Evolutionary conservation across 1,140 invertebrate genomes (phyloP).

Genomic region (Drosophila yakuba): DNA sequence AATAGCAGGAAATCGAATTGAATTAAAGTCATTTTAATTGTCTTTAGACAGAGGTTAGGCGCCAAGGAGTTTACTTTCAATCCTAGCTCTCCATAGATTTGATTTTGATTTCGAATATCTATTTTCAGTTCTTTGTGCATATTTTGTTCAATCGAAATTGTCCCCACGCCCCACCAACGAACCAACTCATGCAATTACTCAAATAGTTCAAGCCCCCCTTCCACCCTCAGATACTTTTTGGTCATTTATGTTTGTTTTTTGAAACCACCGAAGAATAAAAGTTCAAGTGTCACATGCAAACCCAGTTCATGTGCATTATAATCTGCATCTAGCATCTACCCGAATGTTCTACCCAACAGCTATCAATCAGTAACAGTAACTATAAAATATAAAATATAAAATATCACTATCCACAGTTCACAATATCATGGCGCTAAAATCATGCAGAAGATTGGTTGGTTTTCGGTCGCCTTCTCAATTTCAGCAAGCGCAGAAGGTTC

Average conservation of each 20-base stretch:
- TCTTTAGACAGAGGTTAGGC: conserved; percentile 43
- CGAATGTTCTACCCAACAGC: conserved; percentile 46
- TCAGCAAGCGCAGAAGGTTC: conserved; percentile 91
- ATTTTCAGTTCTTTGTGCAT: conserved; percentile 50
- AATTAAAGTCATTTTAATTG: conserved; percentile 35
- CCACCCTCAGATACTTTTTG: conserved; percentile 27
- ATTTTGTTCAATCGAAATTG: conserved; percentile 56
- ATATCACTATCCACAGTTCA: conserved; percentile 39
- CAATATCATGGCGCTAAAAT: conserved; percentile 48
- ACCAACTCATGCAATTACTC: conserved; percentile 26
- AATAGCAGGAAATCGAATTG: conserved; percentile 45
- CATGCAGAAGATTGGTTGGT: conserved; percentile 85
- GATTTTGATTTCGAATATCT: conserved; percentile 48
- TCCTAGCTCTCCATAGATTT: conserved; percentile 44
- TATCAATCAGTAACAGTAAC: conserved; percentile 50
- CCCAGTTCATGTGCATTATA: conserved; percentile 41
- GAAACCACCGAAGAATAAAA: conserved; percentile 30
- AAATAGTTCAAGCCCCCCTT: conserved; percentile 23
- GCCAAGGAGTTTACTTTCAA: conserved; percentile 16
- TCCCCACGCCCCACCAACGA: conserved; percentile 15
- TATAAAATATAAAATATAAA: conserved; percentile 32
- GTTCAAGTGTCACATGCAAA: conserved; percentile 27
- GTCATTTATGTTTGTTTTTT: conserved; percentile 42
- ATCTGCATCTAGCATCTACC: conserved; percentile 33
- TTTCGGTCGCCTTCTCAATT: conserved; percentile 90